Percentiles rank a stretch among this genome's conserved stretches.
Conservation (phyloP, 2,888 invertebrate species). For the Sericinus montela region DNA sequence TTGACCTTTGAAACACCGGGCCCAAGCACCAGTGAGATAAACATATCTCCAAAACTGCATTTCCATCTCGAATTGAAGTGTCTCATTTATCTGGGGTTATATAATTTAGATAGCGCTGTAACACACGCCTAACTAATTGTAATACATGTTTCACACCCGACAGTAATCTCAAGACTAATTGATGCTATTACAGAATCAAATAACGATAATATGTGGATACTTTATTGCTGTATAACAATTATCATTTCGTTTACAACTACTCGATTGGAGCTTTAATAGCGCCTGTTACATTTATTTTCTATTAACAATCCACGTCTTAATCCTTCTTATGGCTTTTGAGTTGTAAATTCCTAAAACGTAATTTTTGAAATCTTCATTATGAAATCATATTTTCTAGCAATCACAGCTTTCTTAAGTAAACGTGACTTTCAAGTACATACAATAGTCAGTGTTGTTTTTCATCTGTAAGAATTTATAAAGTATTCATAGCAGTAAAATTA, state of each 20-base stretch:
- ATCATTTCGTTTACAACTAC: constrained; percentile 4
- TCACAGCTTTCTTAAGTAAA: constrained; percentile 1
- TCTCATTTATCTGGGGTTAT: constrained; percentile 16
- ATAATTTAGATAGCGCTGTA: constrained; percentile 17
- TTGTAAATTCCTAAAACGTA: constrained; percentile 9
- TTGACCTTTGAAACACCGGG: constrained; percentile 14
- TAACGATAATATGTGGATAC: constrained; percentile 10
- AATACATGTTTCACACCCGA: constrained; percentile 28
- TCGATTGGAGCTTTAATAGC: constrained; percentile 4
- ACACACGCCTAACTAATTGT: constrained; percentile 27
- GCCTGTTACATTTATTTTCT: constrained; percentile 3
- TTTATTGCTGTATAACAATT: constrained; percentile 16
- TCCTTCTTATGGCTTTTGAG: background rate
- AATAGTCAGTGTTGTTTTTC: background rate
- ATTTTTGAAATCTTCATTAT: constrained; percentile 5
- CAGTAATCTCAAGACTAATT: constrained; percentile 30
- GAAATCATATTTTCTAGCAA: constrained; percentile 7
- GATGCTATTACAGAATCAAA: constrained; percentile 23
- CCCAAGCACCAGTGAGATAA: constrained; percentile 7
- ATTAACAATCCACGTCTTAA: constrained; percentile 4
- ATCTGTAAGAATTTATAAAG: background rate
- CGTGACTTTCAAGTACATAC: background rate
- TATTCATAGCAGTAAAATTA: background rate
- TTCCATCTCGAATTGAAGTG: constrained; percentile 14
- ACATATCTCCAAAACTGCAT: constrained; percentile 13